Conservation (phyloP, 2,888 invertebrate species). For the Neoascia interrupta region DNA sequence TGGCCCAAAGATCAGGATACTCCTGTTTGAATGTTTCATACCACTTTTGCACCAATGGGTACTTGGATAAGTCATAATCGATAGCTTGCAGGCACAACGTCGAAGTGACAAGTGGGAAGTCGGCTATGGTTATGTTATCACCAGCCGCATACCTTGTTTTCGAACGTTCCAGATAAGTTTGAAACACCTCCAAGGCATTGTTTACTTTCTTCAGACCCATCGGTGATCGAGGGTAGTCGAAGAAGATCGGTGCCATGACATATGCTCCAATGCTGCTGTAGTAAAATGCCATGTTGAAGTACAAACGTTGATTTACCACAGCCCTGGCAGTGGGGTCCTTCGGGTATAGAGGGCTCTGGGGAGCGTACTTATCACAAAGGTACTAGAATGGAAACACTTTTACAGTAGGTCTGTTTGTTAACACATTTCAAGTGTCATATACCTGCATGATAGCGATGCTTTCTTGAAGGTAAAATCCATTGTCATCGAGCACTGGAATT, state of each 20-base stretch:
- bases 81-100: slow-evolving; percentile 88
- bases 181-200: slow-evolving; percentile 84
- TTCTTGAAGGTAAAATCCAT: slow-evolving; percentile 88
- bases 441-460: slow-evolving; percentile 83
- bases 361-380: slow-evolving; percentile 87
- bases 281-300: slow-evolving; percentile 88
- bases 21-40: slow-evolving; percentile 85
- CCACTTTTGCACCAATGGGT: slow-evolving; percentile 84
- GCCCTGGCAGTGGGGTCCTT: slow-evolving; percentile 86
- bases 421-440: too few species aligned
- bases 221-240: slow-evolving; percentile 86
- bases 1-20: slow-evolving; percentile 86
- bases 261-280: slow-evolving; percentile 83
- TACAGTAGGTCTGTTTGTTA: too few species aligned
- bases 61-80: slow-evolving; percentile 83
- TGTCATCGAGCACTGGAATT: slow-evolving; percentile 89
- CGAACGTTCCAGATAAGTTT: slow-evolving; percentile 83
- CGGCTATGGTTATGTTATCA: slow-evolving; percentile 87
- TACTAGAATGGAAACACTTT: slow-evolving; percentile 81
- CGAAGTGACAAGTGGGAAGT: slow-evolving; percentile 86
- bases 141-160: slow-evolving; percentile 85
- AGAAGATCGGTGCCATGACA: slow-evolving; percentile 87
- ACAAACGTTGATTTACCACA: slow-evolving; percentile 88
- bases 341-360: slow-evolving; percentile 85
- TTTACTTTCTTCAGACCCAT: slow-evolving; percentile 85